Percentiles rank a stretch among this genome's conserved stretches.
Conservation (phyloP, 2,888 invertebrate species). For the Scrobipalpa atriplicella region DNA sequence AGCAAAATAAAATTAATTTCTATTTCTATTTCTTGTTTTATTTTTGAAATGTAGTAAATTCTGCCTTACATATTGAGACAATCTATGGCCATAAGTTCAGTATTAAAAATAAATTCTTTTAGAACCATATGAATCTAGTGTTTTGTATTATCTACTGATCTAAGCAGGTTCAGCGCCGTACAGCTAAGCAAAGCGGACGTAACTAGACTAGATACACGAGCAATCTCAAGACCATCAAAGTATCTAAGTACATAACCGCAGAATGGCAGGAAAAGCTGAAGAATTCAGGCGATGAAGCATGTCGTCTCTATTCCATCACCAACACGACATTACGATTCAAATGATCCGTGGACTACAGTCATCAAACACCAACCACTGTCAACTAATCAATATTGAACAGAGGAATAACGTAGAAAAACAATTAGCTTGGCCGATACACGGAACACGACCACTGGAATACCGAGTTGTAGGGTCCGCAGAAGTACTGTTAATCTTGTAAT, state of each 20-base stretch:
- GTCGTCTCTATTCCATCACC: slow-evolving; percentile 37
- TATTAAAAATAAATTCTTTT: too few species aligned
- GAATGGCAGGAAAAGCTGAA: slow-evolving; percentile 45
- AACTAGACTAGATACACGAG: neutral
- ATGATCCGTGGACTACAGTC: slow-evolving; percentile 20
- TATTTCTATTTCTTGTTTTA: too few species aligned
- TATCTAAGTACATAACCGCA: neutral
- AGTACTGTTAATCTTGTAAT: too few species aligned
- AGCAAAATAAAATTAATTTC: too few species aligned
- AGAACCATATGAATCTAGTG: too few species aligned
- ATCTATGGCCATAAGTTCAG: too few species aligned
- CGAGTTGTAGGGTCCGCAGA: slow-evolving; percentile 16
- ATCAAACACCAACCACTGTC: slow-evolving; percentile 1
- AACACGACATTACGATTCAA: slow-evolving; percentile 27
- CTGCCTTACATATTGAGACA: too few species aligned
- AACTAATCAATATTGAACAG: slow-evolving; percentile 20
- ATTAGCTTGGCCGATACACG: slow-evolving; percentile 18
- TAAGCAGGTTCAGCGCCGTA: too few species aligned
- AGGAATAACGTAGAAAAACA: slow-evolving; percentile 18
- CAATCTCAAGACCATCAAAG: too few species aligned
- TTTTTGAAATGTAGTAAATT: too few species aligned
- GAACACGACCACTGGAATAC: slow-evolving; percentile 16
- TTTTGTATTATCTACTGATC: too few species aligned
- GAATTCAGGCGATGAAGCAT: slow-evolving; percentile 48
- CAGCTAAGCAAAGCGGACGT: too few species aligned